phyloP scores from a whole-genome alignment of 2,113 vertebrate species.

The human region DNA sequence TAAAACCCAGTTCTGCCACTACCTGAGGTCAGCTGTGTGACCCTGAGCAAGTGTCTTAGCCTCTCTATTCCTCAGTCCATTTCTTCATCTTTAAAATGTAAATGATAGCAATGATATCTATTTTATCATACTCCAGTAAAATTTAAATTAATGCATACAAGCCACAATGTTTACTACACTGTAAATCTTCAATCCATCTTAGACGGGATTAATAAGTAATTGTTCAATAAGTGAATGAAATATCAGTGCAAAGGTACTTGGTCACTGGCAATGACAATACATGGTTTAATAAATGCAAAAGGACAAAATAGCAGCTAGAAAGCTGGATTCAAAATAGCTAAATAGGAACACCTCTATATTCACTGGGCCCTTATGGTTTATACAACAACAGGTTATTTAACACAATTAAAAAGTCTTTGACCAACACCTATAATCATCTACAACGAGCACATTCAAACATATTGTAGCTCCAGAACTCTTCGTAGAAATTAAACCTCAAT shows the following conservation, averaged over 20 bases:
- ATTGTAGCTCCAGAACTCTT: neutral
- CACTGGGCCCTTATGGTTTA: neutral
- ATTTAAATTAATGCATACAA: no score
- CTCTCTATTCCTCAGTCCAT: neutral
- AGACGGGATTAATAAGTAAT: neutral
- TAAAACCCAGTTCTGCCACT: neutral
- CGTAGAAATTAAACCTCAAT: neutral
- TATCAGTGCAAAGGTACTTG: neutral
- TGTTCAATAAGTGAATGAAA: neutral
- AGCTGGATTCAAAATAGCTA: neutral
- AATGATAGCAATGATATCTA: neutral
- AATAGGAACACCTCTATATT: accelerated
- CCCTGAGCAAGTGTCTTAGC: neutral
- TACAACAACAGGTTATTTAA: neutral
- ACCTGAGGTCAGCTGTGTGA: neutral
- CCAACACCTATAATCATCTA: neutral
- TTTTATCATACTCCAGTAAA: neutral
- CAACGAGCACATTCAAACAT: no score
- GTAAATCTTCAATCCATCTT: neutral
- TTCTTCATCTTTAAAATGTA: neutral
- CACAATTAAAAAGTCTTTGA: neutral
- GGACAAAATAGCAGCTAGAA: neutral
- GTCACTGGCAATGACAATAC: neutral
- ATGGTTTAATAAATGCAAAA: neutral
- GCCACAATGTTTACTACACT: accelerated